phyloP scores from a whole-genome alignment of 1,140 invertebrate species.

The Zaprionus inermis region DNA sequence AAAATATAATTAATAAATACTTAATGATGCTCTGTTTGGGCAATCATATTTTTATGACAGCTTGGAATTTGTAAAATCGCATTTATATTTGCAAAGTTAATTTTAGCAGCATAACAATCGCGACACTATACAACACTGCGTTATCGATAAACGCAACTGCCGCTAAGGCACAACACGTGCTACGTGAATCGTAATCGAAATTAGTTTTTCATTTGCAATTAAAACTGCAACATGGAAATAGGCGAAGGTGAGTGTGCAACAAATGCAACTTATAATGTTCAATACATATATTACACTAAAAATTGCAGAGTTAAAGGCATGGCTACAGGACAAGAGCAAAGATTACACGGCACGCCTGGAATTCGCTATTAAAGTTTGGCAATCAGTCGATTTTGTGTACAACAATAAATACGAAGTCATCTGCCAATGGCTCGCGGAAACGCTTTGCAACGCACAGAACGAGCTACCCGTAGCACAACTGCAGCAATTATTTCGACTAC shows the following conservation, averaged over 20 bases:
- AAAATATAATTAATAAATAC: neutral
- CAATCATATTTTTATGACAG: neutral
- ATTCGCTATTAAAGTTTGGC: constrained; percentile 77
- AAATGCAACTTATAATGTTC: neutral
- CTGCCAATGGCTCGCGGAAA: constrained; percentile 58
- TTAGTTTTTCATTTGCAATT: constrained; percentile 24
- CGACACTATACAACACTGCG: neutral
- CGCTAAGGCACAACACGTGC: constrained; percentile 49
- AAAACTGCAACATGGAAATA: constrained; percentile 50
- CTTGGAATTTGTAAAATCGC: neutral
- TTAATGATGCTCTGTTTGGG: neutral
- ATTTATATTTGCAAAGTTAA: neutral
- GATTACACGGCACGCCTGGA: constrained; percentile 57
- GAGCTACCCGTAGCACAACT: constrained; percentile 46
- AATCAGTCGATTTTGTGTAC: constrained; percentile 72
- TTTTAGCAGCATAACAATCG: neutral
- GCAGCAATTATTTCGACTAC: constrained; percentile 54
- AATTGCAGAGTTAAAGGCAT: constrained; percentile 61
- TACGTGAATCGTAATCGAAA: constrained; percentile 31
- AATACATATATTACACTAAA: neutral
- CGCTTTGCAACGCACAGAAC: neutral
- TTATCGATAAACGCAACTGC: constrained; percentile 22
- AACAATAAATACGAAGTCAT: constrained; percentile 73
- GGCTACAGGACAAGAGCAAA: constrained; percentile 58
- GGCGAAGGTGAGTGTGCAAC: constrained; percentile 55